Conservation (phyloP, 2,113 vertebrate genomes). For the Salvelinus namaycush region DNA sequence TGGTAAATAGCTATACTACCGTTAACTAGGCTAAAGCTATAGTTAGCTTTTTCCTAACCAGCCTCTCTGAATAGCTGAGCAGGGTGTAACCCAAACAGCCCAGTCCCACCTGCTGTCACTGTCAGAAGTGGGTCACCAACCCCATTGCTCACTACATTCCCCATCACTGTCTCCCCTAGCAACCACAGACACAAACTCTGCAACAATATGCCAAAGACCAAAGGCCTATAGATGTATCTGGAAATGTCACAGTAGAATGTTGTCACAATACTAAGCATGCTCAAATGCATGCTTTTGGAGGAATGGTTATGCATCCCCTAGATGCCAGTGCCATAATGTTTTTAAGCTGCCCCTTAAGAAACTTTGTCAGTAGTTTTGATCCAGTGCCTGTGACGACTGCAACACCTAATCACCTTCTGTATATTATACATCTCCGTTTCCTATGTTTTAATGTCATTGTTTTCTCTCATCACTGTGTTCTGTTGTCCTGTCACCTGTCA, state of each 20-base stretch:
- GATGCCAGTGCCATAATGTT: not conserved
- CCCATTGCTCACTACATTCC: not conserved
- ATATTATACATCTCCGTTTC: not conserved
- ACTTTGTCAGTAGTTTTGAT: not conserved
- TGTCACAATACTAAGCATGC: not conserved
- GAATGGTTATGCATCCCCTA: not conserved
- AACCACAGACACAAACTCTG: slow-evolving; percentile 28
- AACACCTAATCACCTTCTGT: not conserved
- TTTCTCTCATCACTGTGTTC: not conserved
- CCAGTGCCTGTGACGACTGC: not conserved
- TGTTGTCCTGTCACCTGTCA: slow-evolving; percentile 50
- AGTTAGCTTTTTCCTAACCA: too few species aligned
- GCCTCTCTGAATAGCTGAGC: too few species aligned
- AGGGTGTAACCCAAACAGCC: not conserved
- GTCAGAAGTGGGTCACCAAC: slow-evolving; percentile 28
- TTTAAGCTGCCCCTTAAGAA: not conserved
- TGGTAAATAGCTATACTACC: too few species aligned
- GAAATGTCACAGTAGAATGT: slow-evolving; percentile 1
- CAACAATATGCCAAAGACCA: slow-evolving; percentile 26
- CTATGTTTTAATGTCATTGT: not conserved
- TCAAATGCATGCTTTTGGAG: not conserved
- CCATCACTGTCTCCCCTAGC: slow-evolving; percentile 13
- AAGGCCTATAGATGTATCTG: not conserved
- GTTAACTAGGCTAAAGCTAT: too few species aligned
- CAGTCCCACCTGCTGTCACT: slow-evolving; percentile 10